A percentile compares a stretch with the other conserved stretches of the same genome.
These are phyloP conservation scores for Pangasius djambal DNA, from an alignment of 2,797 vertebrate genomes.

Conservation along the genomic window DNA sequence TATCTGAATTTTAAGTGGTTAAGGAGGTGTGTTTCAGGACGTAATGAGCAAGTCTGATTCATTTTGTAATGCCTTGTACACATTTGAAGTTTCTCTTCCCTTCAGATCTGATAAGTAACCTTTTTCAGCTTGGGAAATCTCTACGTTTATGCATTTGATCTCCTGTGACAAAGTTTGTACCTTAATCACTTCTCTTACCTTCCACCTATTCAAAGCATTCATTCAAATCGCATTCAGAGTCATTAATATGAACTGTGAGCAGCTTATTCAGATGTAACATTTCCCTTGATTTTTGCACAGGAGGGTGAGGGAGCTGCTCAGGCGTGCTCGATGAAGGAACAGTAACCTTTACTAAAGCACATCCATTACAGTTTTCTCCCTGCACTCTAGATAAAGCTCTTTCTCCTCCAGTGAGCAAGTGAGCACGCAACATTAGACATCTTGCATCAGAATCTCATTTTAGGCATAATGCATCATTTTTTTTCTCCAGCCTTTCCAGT, in stretches of 20 bases:
- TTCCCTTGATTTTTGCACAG: conserved; percentile 50
- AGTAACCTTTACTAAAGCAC: conserved; percentile 63
- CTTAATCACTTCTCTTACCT: conserved; percentile 25
- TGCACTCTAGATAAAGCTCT: conserved; percentile 51
- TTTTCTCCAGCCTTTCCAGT: conserved; percentile 41
- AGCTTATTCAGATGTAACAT: conserved; percentile 61
- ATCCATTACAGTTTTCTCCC: conserved; percentile 55
- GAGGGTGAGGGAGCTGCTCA: conserved; percentile 37
- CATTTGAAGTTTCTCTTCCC: conserved; percentile 15
- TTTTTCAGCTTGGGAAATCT: conserved; percentile 11
- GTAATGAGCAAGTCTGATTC: not conserved
- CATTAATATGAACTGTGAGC: conserved; percentile 49
- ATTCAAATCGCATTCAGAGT: conserved; percentile 42
- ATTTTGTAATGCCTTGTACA: not conserved
- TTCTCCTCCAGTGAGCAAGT: conserved; percentile 51
- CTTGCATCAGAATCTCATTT: conserved; percentile 54
- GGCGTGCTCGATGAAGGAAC: conserved; percentile 49
- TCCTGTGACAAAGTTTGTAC: conserved; percentile 7
- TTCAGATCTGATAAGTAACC: conserved; percentile 22
- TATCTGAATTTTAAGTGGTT: conserved; percentile 33
- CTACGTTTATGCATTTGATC: not conserved
- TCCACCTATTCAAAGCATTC: conserved; percentile 32
- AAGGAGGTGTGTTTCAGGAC: conserved; percentile 17
- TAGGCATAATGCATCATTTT: conserved; percentile 34
- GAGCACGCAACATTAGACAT: conserved; percentile 58